A percentile compares a stretch with the other conserved stretches of the same genome.
phyloP scores from a whole-genome alignment of 2,113 vertebrate species.

The Peucedramus taeniatus region DNA sequence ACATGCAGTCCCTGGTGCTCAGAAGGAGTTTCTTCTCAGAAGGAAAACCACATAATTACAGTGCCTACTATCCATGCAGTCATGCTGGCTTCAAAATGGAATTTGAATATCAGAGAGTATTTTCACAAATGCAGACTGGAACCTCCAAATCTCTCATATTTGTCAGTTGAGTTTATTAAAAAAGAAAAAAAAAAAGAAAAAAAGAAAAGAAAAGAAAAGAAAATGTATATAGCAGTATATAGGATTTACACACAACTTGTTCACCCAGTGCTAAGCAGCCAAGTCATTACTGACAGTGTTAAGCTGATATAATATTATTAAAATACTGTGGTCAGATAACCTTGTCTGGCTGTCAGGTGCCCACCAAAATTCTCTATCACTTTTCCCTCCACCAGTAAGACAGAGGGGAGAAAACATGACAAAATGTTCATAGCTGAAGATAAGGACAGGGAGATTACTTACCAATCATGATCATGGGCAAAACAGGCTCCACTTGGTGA shows the following conservation, averaged over 20 bases:
- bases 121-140: neutral
- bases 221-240: too few relatives aligned
- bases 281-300: neutral
- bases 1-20: neutral
- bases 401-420: neutral
- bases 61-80: neutral
- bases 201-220: too few relatives aligned
- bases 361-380: neutral
- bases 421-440: neutral
- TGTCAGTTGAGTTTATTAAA: neutral
- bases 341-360: neutral
- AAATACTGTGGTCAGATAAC: neutral
- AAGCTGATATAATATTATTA: neutral
- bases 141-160: neutral
- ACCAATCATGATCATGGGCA: neutral
- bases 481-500: neutral
- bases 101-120: neutral
- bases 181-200: neutral
- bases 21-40: neutral
- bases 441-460: neutral
- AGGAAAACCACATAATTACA: neutral
- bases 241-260: neutral
- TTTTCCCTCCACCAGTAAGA: neutral
- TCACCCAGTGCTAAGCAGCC: neutral
- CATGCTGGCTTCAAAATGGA: neutral